Evolutionary conservation across 2,113 vertebrate genomes (phyloP), one percentile per base, ranked within the genome.

Genomic region (Notarius quadriscutis): DNA sequence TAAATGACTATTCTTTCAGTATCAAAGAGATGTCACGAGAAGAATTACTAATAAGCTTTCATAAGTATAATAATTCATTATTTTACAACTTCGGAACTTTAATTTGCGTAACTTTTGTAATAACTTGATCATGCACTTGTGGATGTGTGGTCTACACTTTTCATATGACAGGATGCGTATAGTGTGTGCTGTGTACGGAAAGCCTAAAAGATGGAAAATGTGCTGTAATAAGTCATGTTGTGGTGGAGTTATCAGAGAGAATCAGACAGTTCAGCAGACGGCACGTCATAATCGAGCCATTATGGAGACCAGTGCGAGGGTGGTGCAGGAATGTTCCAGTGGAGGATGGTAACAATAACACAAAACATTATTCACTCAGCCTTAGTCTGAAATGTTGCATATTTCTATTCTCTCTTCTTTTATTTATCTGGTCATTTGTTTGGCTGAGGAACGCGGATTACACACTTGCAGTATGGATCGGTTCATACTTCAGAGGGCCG

Each of bases 291-390:
- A 91, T 94, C 90, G 86, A 89, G 81, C 93, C 89, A 92, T 94
- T 95, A 94, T 92, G 91, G 60, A 79, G 72, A 81, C 89, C 75
- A 84, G 80, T 86, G 86, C 65, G 88, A 84, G 91, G 93, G 92
- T 93, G 93, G 92, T 90, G 85, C 84, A 86, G 93, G 92, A 94
- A 94, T 93, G 91, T 94, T 93, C 88, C 91, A 86, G 86, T 84
- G 77, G 80, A 89, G 90, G 91, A 92, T 91, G 92, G 91, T 89
- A 94, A 93, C 91, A 91, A 92, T 93, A 90, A 93, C 62, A 78
- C 86, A 87, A 55, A 60, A 89, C 34, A 82, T 83, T 91, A 57
- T 87, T 74, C 87, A 84, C 85, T 86, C 79, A 27, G 80, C 86
- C 81, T 41, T n/a, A 18, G 74, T 60, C 74, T 85, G 41, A 89